phyloP scores from a whole-genome alignment of 2,888 invertebrate genomes.

The Platypus cylindrus region DNA sequence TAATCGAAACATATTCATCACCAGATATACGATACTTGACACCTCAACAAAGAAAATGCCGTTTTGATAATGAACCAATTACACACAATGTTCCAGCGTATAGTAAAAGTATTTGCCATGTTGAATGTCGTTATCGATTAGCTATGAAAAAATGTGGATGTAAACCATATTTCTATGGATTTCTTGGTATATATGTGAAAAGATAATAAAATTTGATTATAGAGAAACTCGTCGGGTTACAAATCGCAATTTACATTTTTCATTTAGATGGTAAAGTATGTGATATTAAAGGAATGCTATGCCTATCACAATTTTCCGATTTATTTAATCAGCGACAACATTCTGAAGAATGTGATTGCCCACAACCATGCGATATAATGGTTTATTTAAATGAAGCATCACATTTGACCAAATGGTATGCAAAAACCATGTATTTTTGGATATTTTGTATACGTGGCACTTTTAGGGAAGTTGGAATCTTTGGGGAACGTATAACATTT shows the following conservation, averaged over 20 bases:
- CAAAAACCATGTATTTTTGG: slow-evolving; percentile 6
- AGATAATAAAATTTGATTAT: neutral
- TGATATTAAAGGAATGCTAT: slow-evolving; percentile 40
- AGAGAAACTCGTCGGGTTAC: too few relatives aligned
- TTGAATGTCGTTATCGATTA: slow-evolving; percentile 41
- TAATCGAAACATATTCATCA: slow-evolving; percentile 40
- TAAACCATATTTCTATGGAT: slow-evolving; percentile 46
- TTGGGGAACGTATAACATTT: slow-evolving; percentile 38
- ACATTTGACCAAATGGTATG: slow-evolving; percentile 33
- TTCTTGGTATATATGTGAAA: slow-evolving; percentile 33
- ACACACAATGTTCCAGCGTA: slow-evolving; percentile 36
- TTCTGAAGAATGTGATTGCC: slow-evolving; percentile 33
- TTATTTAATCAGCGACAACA: slow-evolving; percentile 31
- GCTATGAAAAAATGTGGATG: slow-evolving; percentile 44
- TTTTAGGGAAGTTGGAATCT: slow-evolving; percentile 31
- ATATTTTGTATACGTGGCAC: neutral
- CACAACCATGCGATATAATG: slow-evolving; percentile 35
- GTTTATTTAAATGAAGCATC: slow-evolving; percentile 32
- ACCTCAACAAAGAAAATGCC: slow-evolving; percentile 39
- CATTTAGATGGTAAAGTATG: slow-evolving; percentile 38
- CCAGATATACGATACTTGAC: slow-evolving; percentile 35
- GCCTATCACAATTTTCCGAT: slow-evolving; percentile 34
- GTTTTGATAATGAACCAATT: slow-evolving; percentile 42
- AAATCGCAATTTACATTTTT: neutral
- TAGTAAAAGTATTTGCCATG: slow-evolving; percentile 44